A percentile compares a stretch with the other conserved stretches of the same genome.
phyloP scores from a whole-genome alignment of 1,140 invertebrate genomes.

The Vanessa atalanta region DNA sequence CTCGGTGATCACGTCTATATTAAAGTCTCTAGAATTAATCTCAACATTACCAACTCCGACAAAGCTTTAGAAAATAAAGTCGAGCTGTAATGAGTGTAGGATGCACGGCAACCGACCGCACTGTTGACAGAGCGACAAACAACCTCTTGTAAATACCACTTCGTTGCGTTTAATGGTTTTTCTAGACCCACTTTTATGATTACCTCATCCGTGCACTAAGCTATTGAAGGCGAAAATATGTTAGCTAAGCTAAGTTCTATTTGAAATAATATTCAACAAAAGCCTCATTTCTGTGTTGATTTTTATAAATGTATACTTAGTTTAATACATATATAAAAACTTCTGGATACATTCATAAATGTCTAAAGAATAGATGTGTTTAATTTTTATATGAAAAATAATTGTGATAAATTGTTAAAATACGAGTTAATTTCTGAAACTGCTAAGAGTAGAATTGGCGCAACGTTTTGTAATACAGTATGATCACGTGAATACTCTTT shows the following conservation, averaged over 20 bases:
- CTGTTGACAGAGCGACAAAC: conserved; percentile 15
- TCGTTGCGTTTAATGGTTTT: conserved; percentile 24
- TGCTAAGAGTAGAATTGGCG: too few species aligned
- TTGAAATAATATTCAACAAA: neutral
- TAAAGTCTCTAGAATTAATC: conserved; percentile 9
- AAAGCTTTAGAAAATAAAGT: conserved; percentile 10
- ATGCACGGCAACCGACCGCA: conserved; percentile 20
- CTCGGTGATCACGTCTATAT: neutral
- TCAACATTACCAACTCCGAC: conserved; percentile 4
- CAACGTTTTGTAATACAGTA: too few species aligned
- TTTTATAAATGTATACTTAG: too few species aligned
- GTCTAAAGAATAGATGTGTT: too few species aligned
- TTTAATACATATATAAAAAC: too few species aligned
- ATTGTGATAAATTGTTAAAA: too few species aligned
- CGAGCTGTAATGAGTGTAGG: conserved; percentile 22
- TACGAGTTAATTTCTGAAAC: too few species aligned
- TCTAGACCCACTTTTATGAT: conserved; percentile 17
- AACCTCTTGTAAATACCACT: conserved; percentile 20
- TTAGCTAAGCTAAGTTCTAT: neutral
- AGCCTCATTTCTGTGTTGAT: too few species aligned
- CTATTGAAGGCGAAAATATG: conserved; percentile 9
- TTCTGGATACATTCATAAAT: too few species aligned
- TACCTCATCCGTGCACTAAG: conserved; percentile 8
- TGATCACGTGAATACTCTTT: too few species aligned
- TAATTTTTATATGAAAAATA: too few species aligned